Percentiles rank a stretch among this genome's conserved stretches.
These are phyloP conservation scores for Leptogaster cylindrica DNA, from an alignment of 2,888 invertebrate species.

Conservation along the genomic window DNA sequence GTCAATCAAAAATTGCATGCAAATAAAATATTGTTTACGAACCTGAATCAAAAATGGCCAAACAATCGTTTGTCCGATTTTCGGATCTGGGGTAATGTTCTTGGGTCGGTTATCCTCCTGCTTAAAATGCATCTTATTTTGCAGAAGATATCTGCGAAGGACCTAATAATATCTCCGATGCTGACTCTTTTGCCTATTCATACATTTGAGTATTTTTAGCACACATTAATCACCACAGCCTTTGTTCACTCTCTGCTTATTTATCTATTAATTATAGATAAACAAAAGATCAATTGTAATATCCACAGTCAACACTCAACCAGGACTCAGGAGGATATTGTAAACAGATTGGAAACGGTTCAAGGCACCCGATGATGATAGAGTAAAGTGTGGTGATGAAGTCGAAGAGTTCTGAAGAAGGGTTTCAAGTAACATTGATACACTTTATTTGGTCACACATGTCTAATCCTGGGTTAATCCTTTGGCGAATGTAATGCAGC, in stretches of 20 bases:
- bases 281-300: not conserved
- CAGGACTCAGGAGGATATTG: no score
- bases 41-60: conserved; percentile 62
- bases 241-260: not conserved
- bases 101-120: conserved; percentile 49
- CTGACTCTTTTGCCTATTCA: not conserved
- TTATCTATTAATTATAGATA: not conserved
- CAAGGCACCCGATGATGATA: no score
- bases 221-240: not conserved
- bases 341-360: no score
- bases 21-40: no score
- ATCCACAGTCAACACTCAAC: not conserved
- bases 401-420: no score
- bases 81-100: conserved; percentile 48
- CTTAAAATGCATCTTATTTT: conserved; percentile 48
- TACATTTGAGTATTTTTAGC: not conserved
- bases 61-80: conserved; percentile 53
- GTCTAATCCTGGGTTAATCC: no score
- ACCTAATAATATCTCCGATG: not conserved
- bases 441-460: no score
- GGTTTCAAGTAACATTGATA: no score
- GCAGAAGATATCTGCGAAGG: no score
- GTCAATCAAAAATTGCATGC: no score
- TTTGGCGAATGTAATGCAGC: no score
- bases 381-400: no score